These are phyloP conservation scores for Aldabrachelys gigantea DNA, from an alignment of 2,113 vertebrate species.

Conservation along the genomic window DNA sequence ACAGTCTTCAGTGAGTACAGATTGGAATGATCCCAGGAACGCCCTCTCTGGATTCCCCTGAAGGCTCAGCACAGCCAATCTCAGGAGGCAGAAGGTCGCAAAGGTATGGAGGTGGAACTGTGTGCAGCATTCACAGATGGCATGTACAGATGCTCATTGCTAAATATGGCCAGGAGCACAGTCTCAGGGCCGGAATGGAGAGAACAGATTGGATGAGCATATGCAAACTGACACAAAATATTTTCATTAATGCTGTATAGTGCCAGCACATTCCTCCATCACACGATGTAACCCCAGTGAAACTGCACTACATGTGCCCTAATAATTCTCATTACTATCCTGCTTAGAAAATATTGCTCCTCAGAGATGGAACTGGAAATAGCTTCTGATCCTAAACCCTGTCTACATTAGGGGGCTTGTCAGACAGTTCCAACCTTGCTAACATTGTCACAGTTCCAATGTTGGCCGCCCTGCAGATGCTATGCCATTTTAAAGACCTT, in stretches of 20 bases:
- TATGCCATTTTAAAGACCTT: background rate
- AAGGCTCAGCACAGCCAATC: background rate
- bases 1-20: background rate
- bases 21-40: background rate
- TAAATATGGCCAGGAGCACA: background rate
- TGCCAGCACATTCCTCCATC: background rate
- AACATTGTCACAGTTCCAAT: background rate
- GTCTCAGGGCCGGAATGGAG: background rate
- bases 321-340: background rate
- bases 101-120: background rate
- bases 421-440: background rate
- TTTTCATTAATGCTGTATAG: too few species aligned
- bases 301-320: background rate
- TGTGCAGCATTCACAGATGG: background rate
- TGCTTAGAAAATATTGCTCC: background rate
- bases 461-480: background rate
- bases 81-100: background rate
- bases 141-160: background rate
- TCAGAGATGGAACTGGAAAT: background rate
- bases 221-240: background rate
- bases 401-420: background rate
- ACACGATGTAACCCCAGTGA: too few species aligned
- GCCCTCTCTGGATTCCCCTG: background rate
- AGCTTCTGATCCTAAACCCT: background rate
- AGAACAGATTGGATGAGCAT: background rate